These are phyloP conservation scores for Gibbula magus DNA, from an alignment of 2,888 invertebrate species.

Conservation along the genomic window DNA sequence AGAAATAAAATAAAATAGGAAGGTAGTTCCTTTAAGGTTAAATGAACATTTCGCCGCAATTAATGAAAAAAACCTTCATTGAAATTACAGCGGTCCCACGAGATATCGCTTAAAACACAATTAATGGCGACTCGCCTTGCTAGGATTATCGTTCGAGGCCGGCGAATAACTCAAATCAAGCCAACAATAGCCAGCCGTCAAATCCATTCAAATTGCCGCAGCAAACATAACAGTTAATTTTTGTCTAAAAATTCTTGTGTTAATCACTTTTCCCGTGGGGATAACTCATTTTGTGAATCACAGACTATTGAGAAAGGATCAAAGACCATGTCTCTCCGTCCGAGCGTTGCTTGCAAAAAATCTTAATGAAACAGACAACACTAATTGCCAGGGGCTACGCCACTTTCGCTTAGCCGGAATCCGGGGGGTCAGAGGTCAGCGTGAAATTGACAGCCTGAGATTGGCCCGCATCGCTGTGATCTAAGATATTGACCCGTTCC, in stretches of 20 bases:
- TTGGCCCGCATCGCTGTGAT: constrained; percentile 20
- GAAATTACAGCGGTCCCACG: constrained; percentile 20
- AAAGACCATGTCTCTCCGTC: constrained; percentile 12
- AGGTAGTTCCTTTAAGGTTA: constrained; percentile 1
- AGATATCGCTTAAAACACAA: constrained; percentile 20
- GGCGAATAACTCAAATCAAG: constrained; percentile 1
- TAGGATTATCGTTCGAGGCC: not conserved
- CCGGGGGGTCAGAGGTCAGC: constrained; percentile 23
- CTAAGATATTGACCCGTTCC: constrained; percentile 25
- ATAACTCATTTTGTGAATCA: constrained; percentile 21
- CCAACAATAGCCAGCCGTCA: constrained; percentile 21
- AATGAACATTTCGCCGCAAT: constrained; percentile 25
- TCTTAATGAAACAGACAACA: constrained; percentile 29
- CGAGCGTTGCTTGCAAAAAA: constrained; percentile 13
- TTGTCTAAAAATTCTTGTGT: constrained; percentile 23
- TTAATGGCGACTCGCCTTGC: not conserved
- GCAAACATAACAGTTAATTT: constrained; percentile 24
- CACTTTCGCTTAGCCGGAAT: constrained; percentile 23
- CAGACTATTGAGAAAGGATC: constrained; percentile 10
- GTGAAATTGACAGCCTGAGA: constrained; percentile 24
- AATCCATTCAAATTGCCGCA: constrained; percentile 16
- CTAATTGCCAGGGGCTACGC: constrained; percentile 27
- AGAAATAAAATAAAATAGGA: not conserved
- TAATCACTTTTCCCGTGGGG: constrained; percentile 16
- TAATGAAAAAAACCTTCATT: constrained; percentile 16